phyloP scores from a whole-genome alignment of 2,113 vertebrate species.

The Coreoperca whiteheadi region DNA sequence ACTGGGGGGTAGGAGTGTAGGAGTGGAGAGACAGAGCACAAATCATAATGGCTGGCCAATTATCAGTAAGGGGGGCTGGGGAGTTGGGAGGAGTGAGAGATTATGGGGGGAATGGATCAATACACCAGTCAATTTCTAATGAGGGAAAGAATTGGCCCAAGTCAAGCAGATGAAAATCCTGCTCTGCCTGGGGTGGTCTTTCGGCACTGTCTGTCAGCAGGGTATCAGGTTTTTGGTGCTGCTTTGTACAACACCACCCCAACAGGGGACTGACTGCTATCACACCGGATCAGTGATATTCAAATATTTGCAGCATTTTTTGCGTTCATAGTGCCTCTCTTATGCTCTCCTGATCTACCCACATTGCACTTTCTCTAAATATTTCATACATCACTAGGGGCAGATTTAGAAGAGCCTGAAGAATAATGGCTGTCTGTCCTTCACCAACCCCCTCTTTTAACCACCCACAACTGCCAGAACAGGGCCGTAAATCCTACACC shows the following conservation, averaged over 20 bases:
- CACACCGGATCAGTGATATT: background rate
- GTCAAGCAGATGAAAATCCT: slow-evolving; percentile 81
- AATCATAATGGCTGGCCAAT: slow-evolving; percentile 77
- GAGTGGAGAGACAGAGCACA: slow-evolving; percentile 53
- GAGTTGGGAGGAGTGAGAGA: slow-evolving; percentile 66
- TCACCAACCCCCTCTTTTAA: slow-evolving; percentile 70
- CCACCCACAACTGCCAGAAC: slow-evolving; percentile 79
- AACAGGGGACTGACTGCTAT: slow-evolving; percentile 18
- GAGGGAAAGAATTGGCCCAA: slow-evolving; percentile 82
- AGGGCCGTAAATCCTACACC: slow-evolving; percentile 80
- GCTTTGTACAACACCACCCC: slow-evolving; percentile 51
- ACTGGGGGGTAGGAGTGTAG: slow-evolving; percentile 41
- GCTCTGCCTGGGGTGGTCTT: slow-evolving; percentile 65
- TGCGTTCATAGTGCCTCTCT: slow-evolving; percentile 31
- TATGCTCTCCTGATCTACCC: slow-evolving; percentile 42
- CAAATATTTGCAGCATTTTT: slow-evolving; percentile 45
- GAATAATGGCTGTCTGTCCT: slow-evolving; percentile 75
- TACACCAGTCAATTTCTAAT: slow-evolving; percentile 82
- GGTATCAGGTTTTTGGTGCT: background rate
- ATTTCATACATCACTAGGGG: slow-evolving; percentile 65
- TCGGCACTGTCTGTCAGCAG: slow-evolving; percentile 48
- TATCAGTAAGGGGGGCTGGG: slow-evolving; percentile 65
- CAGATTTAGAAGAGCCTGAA: slow-evolving; percentile 68
- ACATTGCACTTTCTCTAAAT: slow-evolving; percentile 69
- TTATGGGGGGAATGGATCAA: slow-evolving; percentile 80